These are phyloP conservation scores for Zosterops hypoxanthus DNA, from an alignment of 2,113 vertebrate genomes.

Conservation along the genomic window DNA sequence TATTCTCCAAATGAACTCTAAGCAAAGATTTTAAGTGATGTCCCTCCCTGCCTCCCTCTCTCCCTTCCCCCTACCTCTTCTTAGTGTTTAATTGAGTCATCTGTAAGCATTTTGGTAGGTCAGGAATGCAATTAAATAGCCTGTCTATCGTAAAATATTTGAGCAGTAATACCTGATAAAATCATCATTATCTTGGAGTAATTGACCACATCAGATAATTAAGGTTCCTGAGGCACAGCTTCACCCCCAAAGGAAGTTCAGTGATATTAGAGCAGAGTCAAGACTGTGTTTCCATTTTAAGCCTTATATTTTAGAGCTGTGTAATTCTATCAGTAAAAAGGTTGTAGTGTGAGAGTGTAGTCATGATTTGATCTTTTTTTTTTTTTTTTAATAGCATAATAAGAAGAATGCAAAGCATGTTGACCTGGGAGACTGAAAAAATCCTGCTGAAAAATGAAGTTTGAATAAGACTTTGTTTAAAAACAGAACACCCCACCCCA, in stretches of 20 bases:
- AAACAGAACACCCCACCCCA: background rate
- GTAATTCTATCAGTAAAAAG: constrained; percentile 22
- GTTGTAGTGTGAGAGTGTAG: background rate
- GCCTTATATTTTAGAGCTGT: constrained; percentile 22
- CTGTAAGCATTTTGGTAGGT: constrained; percentile 73
- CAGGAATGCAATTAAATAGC: constrained; percentile 71
- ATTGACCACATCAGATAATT: constrained; percentile 78
- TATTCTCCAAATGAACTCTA: background rate
- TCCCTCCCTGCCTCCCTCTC: background rate
- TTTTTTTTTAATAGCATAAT: background rate
- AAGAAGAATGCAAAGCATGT: background rate
- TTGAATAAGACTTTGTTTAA: background rate
- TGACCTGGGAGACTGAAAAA: background rate
- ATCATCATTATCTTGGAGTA: constrained; percentile 74
- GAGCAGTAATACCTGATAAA: constrained; percentile 75
- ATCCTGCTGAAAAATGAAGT: background rate
- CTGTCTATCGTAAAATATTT: constrained; percentile 68
- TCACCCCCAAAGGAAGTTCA: constrained; percentile 69
- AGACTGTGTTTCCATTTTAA: constrained; percentile 54
- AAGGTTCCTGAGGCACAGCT: constrained; percentile 73
- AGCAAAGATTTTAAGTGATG: background rate
- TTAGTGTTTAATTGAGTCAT: constrained; percentile 62
- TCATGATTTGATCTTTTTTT: background rate
- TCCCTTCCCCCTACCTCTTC: background rate
- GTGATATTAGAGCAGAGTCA: constrained; percentile 56